Evolutionary conservation across 2,888 invertebrate genomes (phyloP).

Genomic region (Dexiosoma caninum): DNA sequence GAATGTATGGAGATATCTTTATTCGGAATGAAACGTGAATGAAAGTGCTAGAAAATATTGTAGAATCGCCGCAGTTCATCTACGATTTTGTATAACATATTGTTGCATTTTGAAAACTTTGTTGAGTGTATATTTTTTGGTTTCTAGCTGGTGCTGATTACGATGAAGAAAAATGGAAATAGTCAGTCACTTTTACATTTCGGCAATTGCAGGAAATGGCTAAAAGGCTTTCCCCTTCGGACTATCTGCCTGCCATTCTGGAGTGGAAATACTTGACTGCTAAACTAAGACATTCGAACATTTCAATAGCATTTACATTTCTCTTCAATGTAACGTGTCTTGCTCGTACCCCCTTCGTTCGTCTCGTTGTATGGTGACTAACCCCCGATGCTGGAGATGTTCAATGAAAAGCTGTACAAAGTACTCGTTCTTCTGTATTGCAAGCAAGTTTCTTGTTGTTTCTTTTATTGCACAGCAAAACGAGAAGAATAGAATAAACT

Average conservation of each 20-base stretch:
- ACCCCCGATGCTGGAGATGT: constrained; percentile 30
- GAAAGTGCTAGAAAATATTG: too few relatives aligned
- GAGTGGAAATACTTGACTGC: constrained; percentile 47
- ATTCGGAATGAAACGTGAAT: too few relatives aligned
- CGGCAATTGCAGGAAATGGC: constrained; percentile 65
- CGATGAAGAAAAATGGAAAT: background rate
- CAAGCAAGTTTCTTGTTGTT: constrained; percentile 26
- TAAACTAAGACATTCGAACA: constrained; percentile 34
- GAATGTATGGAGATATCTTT: too few relatives aligned
- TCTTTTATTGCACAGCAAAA: background rate
- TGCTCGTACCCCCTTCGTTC: background rate
- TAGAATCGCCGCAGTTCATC: too few relatives aligned
- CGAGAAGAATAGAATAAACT: constrained; percentile 42
- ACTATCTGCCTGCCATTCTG: constrained; percentile 50
- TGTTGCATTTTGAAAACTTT: too few relatives aligned
- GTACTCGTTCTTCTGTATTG: constrained; percentile 30
- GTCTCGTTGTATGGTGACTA: constrained; percentile 26
- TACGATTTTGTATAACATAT: too few relatives aligned
- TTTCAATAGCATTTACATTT: constrained; percentile 46
- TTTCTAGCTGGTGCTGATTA: background rate
- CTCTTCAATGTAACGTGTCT: constrained; percentile 2
- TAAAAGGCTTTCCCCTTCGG: constrained; percentile 63
- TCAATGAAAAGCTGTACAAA: constrained; percentile 44
- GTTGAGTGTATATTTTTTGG: constrained; percentile 9
- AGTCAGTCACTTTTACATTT: constrained; percentile 47